Percentiles rank a stretch among this genome's conserved stretches.
Conservation (phyloP, 2,113 vertebrate genomes). For the Paratilapia polleni region DNA sequence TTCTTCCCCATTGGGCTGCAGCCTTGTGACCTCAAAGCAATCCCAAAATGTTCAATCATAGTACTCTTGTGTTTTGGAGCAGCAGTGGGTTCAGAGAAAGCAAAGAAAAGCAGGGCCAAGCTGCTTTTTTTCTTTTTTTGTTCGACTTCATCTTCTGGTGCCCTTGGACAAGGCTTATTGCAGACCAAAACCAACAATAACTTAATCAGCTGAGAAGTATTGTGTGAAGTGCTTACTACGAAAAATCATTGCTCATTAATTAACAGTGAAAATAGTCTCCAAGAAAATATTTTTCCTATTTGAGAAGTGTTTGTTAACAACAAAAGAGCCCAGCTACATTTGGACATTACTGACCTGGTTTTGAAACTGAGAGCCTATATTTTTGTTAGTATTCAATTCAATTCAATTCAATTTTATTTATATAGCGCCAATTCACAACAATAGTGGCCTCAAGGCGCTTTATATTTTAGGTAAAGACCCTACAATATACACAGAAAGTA, state of each 20-base stretch:
- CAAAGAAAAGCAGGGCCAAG: no score
- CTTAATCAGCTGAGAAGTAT: not conserved
- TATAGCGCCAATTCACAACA: no score
- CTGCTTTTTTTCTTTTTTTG: no score
- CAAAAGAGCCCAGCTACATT: not conserved
- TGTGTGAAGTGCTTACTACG: not conserved
- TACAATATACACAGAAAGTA: no score
- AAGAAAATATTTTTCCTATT: not conserved
- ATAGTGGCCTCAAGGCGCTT: no score
- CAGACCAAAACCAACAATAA: not conserved
- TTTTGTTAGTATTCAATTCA: no score
- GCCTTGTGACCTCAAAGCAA: slow-evolving; percentile 89
- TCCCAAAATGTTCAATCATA: slow-evolving; percentile 94
- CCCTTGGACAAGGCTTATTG: not conserved
- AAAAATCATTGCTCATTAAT: not conserved
- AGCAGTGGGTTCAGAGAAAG: not conserved
- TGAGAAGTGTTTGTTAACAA: not conserved
- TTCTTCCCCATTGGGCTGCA: slow-evolving; percentile 87
- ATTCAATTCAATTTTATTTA: no score
- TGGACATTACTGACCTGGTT: not conserved
- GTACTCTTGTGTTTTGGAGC: slow-evolving; percentile 76
- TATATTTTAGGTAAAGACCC: no score
- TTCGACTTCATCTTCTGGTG: not conserved
- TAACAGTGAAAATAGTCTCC: not conserved
- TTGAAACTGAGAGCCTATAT: not conserved